These are phyloP conservation scores for Polyergus mexicanus DNA, from an alignment of 1,140 invertebrate genomes.

Conservation along the genomic window DNA sequence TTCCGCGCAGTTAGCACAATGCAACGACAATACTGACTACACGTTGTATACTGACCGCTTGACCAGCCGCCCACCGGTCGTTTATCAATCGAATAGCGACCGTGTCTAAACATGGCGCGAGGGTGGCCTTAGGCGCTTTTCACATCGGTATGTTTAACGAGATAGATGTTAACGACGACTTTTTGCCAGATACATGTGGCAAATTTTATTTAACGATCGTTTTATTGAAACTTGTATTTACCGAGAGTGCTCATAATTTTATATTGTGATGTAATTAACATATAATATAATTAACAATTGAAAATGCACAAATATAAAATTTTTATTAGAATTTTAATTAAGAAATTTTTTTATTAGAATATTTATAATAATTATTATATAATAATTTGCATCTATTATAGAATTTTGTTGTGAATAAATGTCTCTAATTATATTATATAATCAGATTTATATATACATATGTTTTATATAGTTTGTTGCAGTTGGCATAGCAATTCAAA, in stretches of 20 bases:
- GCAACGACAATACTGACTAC: slow-evolving; percentile 74
- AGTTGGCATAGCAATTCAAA: no score
- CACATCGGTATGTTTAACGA: background rate
- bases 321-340: background rate
- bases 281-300: background rate
- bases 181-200: slow-evolving; percentile 29
- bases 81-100: slow-evolving; percentile 76
- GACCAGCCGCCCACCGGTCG: slow-evolving; percentile 66
- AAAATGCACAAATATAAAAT: background rate
- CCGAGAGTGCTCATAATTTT: background rate
- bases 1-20: slow-evolving; percentile 77
- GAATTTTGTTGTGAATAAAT: no score
- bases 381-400: no score
- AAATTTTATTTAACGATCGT: slow-evolving; percentile 3
- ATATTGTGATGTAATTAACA: background rate
- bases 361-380: no score
- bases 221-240: background rate
- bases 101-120: slow-evolving; percentile 84
- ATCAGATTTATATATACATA: no score
- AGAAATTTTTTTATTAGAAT: no score
- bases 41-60: slow-evolving; percentile 63
- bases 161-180: slow-evolving; percentile 31
- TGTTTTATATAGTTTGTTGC: no score
- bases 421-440: no score
- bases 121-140: slow-evolving; percentile 73